Evolutionary conservation across 2,113 vertebrate genomes (phyloP), one percentile per base, ranked within the genome.

Genomic region (Copsychus sechellarum): DNA sequence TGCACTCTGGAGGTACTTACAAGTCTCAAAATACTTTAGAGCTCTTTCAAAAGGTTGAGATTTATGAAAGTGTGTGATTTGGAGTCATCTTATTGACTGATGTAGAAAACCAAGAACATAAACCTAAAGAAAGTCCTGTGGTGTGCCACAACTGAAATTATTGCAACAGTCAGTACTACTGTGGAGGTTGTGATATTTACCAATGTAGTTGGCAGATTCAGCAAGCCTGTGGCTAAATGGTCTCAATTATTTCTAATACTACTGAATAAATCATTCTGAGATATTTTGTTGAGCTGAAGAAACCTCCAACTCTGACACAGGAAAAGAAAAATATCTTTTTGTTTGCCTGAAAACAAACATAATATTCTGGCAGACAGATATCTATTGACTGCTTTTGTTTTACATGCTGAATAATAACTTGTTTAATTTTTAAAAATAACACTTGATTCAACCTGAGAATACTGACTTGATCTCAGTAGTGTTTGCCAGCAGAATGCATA

Each of bases 281-380:
- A 9, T 79, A 60, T 2, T 47, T 14, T 45, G 1, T 64, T 80
- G 43, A 50, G 26, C 21, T 72, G 20, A 54, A 90, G n/a, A 86
- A 45, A 50, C 43, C 5, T 58, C 31, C 25, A 51, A 2, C 2
- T 72, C 33, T 65, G 22, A 65, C 31, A 82, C 0, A 1, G 21
- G 20, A 56, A 67, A 86, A 54, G 3, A 45, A 91, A 79, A 76
- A 25, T 8, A 14, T 8, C 3, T 21, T 31, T 81, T 43, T 74
- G 4, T 53, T 38, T 48, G 9, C 45, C 33, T 80, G 58, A 69
- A 94, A 85, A 24, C 26, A 70, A 91, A 61, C 43, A 45, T 5
- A 65, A 65, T 60, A 58, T 17, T 50, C 28, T 14, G 61, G 9
- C 15, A 71, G 48, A 17, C 12, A 48, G 20, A 10, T 15, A 26